Evolutionary conservation across 2,797 vertebrate species (phyloP), one percentile per base, ranked within the genome.

Genomic region (Microchirus variegatus): DNA sequence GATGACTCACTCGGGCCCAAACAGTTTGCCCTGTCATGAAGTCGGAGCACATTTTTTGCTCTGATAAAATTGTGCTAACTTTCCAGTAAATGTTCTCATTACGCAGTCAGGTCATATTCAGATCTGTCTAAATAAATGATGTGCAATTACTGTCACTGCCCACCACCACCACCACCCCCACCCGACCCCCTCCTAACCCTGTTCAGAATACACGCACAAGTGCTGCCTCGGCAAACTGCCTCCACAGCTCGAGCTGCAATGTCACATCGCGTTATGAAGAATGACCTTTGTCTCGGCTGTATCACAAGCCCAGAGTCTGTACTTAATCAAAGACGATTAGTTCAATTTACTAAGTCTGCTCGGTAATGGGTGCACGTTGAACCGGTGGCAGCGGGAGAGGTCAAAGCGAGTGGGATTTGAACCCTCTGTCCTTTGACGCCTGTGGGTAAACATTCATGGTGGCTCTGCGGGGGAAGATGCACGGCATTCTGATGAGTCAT

Each of bases 291-390:
- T 81, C 80, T 78, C 50, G 66, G 77, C 72, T 81, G 78, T 87
- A 82, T 81, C 80, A 75, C 69, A 59, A 86, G 83, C 82, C 81
- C 51, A 56, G 62, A 77, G 86, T 86, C 79, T 62, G 81, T 63
- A 82, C 74, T 89, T 91, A 91, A 93, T 93, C 90, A 92, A 89
- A 91, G 88, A 83, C 81, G 84, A 91, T 93, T 90, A 91, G 83
- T 84, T 90, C 82, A 88, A 90, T 92, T 90, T 90, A 78, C 81
- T 73, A 73, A 69, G 77, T 83, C 84, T 87, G 85, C 70, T 85
- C 52, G 36, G 79, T 90, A 78, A 85, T 80, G 81, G 77, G 48
- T 49, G 59, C 63, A 63, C 53, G 58, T 74, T 75, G 75, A 75
- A 74, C 61, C 38, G 31, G 70, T 74, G 85, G 78, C 65, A 49